Conservation (phyloP, 2,797 vertebrate genomes). For the Semotilus atromaculatus region DNA sequence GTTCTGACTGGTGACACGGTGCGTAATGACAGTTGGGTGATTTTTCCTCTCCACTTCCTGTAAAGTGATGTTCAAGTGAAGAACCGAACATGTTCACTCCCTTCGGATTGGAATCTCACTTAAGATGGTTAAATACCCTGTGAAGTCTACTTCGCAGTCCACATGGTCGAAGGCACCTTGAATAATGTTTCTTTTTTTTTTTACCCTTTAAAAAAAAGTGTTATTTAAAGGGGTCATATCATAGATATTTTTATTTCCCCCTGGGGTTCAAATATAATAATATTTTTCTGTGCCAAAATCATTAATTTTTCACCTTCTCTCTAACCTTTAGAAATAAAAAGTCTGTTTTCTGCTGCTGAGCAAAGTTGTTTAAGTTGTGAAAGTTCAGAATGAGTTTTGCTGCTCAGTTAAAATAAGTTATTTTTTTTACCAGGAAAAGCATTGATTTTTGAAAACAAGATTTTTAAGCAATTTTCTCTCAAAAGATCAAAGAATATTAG, state of each 20-base stretch:
- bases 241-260: not conserved
- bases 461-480: not conserved
- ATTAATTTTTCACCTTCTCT: not conserved
- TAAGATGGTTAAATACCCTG: not conserved
- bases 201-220: no score
- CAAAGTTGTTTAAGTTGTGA: no score
- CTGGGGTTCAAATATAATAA: not conserved
- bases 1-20: no score
- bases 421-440: not conserved
- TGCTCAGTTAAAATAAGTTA: not conserved
- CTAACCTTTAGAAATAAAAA: slow-evolving; percentile 27
- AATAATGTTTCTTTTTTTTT: no score
- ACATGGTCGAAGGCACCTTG: not conserved
- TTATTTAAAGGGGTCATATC: not conserved
- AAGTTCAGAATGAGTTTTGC: not conserved
- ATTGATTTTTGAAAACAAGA: not conserved
- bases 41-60: not conserved
- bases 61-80: no score
- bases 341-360: not conserved
- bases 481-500: not conserved
- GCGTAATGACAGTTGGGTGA: not conserved
- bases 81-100: no score
- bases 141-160: not conserved
- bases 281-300: not conserved
- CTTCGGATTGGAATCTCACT: not conserved